Evolutionary conservation across 2,888 invertebrate species (phyloP), one percentile per base, ranked within the genome.

Genomic region (Teleiodes luculella): DNA sequence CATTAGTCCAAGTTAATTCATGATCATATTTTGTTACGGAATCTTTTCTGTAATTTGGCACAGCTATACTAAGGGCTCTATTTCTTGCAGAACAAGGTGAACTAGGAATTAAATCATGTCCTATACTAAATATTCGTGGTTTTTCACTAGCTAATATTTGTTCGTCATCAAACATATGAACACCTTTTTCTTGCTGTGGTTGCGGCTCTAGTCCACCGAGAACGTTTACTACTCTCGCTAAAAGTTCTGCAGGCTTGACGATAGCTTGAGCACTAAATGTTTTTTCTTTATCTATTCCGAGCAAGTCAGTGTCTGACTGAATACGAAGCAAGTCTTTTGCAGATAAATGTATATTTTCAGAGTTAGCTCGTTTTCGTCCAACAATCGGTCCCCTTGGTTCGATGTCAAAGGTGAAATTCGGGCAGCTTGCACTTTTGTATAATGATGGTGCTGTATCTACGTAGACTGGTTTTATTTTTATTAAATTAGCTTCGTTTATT

Each of bases 401-500:
- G 11, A 91, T 89, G 62, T 92, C 92, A 66, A 92, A 92, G 0
- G 92, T 92, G n/a, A 96, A 87, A 65, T 93, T 93, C 0, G 96
- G 96, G 79, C 95, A 92, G 74, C 94, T 92, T 70, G 91, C 81
- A 66, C 94, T 94, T 59, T 93, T 89, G 20, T 89, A 80, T 16
- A 88, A 60, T 30, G 69, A 71, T 57, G 77, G 86, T 39, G 90
- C 81, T 39, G 92, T 81, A 67, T 93, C 93, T 56, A 94, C 92
- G 78, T 96, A 96, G 1, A 96, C 93, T n/a, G 94, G 94, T 95
- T 95, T 96, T 55, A 96, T 93, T 86, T 94, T 94, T 64, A 95
- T 91, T 60, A 97, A 90, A 68, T 96, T 94, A 18, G 96, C 91
- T 84, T 97, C 96, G 72, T 95, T 95, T 55, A 95, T 92, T 51